These are phyloP conservation scores for Muscicapa comitata DNA, from an alignment of 2,797 vertebrate species.

Conservation along the genomic window DNA sequence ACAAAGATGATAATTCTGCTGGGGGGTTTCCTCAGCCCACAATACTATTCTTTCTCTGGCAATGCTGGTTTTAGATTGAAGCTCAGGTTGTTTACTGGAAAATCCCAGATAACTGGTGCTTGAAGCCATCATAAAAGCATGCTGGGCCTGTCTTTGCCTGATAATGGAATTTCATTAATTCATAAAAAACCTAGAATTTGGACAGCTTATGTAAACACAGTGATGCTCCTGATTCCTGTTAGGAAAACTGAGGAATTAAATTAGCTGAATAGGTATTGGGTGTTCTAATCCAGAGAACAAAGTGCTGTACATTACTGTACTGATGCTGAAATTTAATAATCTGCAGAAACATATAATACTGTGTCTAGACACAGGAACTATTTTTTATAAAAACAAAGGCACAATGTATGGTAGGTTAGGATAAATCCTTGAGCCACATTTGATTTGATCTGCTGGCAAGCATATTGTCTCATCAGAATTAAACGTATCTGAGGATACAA, in stretches of 20 bases:
- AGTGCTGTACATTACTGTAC: background rate
- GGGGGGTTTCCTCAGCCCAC: background rate
- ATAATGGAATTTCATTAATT: constrained; percentile 22
- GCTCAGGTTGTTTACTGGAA: constrained; percentile 8
- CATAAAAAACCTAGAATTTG: constrained; percentile 11
- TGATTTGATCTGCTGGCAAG: background rate
- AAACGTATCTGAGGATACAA: background rate
- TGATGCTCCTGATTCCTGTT: background rate
- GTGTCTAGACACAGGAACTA: background rate
- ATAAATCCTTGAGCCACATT: background rate
- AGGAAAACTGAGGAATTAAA: background rate
- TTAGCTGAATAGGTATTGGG: background rate
- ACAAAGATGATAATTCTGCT: background rate
- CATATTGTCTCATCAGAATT: background rate
- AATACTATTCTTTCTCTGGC: background rate
- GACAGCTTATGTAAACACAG: background rate
- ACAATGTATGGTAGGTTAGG: background rate
- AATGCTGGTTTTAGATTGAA: background rate
- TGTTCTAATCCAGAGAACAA: background rate
- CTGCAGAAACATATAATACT: background rate
- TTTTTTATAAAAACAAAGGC: constrained; percentile 7
- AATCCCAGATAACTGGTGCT: background rate
- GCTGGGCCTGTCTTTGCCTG: constrained; percentile 22
- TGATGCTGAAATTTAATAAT: background rate
- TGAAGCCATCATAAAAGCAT: background rate